These are phyloP conservation scores for Drosophila eugracilis DNA, from an alignment of 1,140 invertebrate genomes.

Conservation along the genomic window DNA sequence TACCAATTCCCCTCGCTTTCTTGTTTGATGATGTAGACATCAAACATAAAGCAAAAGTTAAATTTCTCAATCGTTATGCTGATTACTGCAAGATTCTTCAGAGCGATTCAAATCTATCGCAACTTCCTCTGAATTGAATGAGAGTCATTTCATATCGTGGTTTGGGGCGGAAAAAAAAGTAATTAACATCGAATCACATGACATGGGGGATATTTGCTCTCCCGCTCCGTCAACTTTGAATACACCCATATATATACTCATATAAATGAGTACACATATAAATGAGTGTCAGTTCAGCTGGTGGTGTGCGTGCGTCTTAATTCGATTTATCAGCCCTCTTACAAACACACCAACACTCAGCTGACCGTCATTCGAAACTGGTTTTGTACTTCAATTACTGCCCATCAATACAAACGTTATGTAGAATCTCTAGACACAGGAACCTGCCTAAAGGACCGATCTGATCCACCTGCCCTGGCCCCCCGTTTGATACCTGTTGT, in stretches of 20 bases:
- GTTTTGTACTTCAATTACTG: constrained; percentile 72
- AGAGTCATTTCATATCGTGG: constrained; percentile 18
- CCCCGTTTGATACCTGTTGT: neutral
- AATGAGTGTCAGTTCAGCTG: constrained; percentile 3
- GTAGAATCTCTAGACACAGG: constrained; percentile 8
- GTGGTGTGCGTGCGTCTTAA: constrained; percentile 47
- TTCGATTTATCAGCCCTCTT: constrained; percentile 69
- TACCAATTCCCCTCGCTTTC: constrained; percentile 14
- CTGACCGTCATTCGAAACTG: constrained; percentile 73
- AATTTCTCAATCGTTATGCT: neutral
- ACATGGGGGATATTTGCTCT: constrained; percentile 33
- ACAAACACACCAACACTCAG: constrained; percentile 29
- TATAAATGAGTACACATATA: too few species aligned
- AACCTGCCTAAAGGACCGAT: constrained; percentile 17
- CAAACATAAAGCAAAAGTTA: neutral
- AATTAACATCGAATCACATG: constrained; percentile 74
- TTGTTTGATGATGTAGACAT: constrained; percentile 36
- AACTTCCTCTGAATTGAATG: constrained; percentile 8
- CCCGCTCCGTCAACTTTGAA: constrained; percentile 31
- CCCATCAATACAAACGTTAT: constrained; percentile 9
- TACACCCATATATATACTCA: constrained; percentile 29
- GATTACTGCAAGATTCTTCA: constrained; percentile 11
- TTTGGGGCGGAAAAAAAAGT: constrained; percentile 40
- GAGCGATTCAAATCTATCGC: neutral
- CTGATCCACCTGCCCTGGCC: neutral